A percentile compares a stretch with the other conserved stretches of the same genome.
phyloP scores from a whole-genome alignment of 2,888 invertebrate genomes.

The Drosophila merina region DNA sequence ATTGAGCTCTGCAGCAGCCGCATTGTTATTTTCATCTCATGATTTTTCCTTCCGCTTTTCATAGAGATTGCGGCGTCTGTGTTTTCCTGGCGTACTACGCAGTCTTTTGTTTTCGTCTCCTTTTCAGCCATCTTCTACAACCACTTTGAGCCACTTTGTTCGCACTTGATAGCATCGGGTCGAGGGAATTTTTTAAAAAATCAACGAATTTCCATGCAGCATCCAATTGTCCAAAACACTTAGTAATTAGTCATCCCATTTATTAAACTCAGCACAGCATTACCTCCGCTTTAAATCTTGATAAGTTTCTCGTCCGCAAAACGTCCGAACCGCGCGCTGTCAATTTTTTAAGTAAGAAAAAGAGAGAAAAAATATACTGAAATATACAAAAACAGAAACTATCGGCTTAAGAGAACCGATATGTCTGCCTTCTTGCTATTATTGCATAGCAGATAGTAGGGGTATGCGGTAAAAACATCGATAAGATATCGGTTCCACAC shows the following conservation, averaged over 20 bases:
- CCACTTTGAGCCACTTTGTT: slow-evolving; percentile 20
- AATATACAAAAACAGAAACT: too few species aligned
- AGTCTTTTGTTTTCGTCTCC: slow-evolving; percentile 31
- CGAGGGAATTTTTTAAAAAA: not conserved
- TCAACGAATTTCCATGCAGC: not conserved
- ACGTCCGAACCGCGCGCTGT: not conserved
- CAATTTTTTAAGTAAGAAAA: too few species aligned
- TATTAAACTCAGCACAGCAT: not conserved
- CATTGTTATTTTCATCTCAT: slow-evolving; percentile 40
- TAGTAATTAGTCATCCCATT: not conserved
- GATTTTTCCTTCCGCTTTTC: slow-evolving; percentile 33
- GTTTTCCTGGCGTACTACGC: slow-evolving; percentile 36
- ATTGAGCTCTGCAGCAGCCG: slow-evolving; percentile 53
- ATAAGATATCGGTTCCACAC: too few species aligned
- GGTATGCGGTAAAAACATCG: too few species aligned
- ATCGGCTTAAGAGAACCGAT: too few species aligned
- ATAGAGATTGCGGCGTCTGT: slow-evolving; percentile 23
- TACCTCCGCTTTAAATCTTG: slow-evolving; percentile 1
- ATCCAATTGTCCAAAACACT: not conserved
- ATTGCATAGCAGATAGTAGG: too few species aligned
- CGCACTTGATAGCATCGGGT: slow-evolving; percentile 22
- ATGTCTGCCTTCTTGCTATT: too few species aligned
- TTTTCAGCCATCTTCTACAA: not conserved
- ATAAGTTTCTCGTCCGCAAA: not conserved
- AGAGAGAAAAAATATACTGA: too few species aligned